Evolutionary conservation across 35 echinoderm and acorn worm genomes (phyloP).

Genomic region (Eucidaris tribuloides): DNA sequence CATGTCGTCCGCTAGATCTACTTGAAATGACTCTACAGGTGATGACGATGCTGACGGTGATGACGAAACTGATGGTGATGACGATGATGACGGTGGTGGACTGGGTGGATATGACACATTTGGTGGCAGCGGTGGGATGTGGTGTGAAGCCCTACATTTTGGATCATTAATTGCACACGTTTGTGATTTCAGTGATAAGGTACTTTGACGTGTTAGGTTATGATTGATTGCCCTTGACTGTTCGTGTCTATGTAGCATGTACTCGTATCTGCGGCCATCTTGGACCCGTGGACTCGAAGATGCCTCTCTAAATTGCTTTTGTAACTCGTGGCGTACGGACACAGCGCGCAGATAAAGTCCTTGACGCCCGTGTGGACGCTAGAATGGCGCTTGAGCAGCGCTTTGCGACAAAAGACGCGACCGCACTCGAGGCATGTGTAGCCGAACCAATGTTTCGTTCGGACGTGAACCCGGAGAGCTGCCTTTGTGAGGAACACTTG

Average conservation of each 20-base stretch:
- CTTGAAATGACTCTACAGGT: background rate
- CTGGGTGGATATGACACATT: background rate
- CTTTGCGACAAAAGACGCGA: constrained; percentile 77
- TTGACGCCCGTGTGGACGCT: constrained; percentile 76
- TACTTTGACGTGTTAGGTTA: background rate
- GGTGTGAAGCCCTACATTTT: background rate
- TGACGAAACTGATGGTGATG: background rate
- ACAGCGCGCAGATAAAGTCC: constrained; percentile 79
- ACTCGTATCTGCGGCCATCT: background rate
- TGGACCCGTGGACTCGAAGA: constrained; percentile 52
- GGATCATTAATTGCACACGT: background rate
- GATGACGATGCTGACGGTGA: background rate
- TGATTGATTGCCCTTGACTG: background rate
- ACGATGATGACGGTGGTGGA: background rate
- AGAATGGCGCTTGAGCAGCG: constrained; percentile 76
- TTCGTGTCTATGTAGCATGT: background rate
- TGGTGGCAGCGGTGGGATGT: background rate
- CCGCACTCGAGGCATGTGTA: constrained; percentile 69
- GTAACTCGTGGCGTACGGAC: constrained; percentile 84
- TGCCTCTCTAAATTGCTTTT: constrained; percentile 93
- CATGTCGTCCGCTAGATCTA: background rate
- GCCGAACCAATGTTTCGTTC: constrained; percentile 50
- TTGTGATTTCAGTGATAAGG: background rate
- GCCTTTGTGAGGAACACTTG: constrained; percentile 66
- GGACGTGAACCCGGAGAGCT: constrained; percentile 61